Evolutionary conservation across 2,888 invertebrate genomes (phyloP).

Genomic region (Brachyopa scutellaris): DNA sequence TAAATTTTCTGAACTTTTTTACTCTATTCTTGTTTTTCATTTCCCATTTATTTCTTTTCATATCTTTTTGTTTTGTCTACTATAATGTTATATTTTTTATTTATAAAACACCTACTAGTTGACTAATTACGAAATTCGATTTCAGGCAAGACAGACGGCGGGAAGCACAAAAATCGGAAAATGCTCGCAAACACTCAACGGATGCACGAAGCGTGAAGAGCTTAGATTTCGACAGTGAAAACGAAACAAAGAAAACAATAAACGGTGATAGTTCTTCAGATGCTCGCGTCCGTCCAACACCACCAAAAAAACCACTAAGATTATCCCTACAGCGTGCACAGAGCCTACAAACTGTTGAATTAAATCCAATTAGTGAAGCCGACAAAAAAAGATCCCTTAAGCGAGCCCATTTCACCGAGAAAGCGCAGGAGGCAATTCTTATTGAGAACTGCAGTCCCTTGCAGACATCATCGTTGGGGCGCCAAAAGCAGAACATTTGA

Average conservation of each 20-base stretch:
- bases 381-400: slow-evolving; percentile 81
- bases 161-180: slow-evolving; percentile 76
- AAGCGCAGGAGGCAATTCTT: slow-evolving; percentile 74
- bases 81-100: too few species aligned
- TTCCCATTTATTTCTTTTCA: too few species aligned
- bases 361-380: slow-evolving; percentile 76
- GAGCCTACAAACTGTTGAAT: slow-evolving; percentile 88
- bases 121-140: too few species aligned
- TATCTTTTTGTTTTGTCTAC: too few species aligned
- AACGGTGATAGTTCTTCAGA: slow-evolving; percentile 85
- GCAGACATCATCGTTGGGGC: slow-evolving; percentile 80
- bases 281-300: slow-evolving; percentile 87
- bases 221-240: slow-evolving; percentile 90
- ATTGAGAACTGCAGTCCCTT: slow-evolving; percentile 78
- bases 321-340: slow-evolving; percentile 92
- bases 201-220: slow-evolving; percentile 86
- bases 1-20: too few species aligned
- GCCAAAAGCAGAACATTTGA: slow-evolving; percentile 79
- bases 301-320: slow-evolving; percentile 92
- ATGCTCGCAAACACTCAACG: slow-evolving; percentile 75
- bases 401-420: slow-evolving; percentile 78
- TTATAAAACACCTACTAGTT: too few species aligned
- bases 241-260: slow-evolving; percentile 79
- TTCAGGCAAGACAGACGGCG: slow-evolving; percentile 77
- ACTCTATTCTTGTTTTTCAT: too few species aligned